Evolutionary conservation across 2,797 vertebrate genomes (phyloP), one percentile per base, ranked within the genome.

Genomic region (Enteromius thamalakanensis): DNA sequence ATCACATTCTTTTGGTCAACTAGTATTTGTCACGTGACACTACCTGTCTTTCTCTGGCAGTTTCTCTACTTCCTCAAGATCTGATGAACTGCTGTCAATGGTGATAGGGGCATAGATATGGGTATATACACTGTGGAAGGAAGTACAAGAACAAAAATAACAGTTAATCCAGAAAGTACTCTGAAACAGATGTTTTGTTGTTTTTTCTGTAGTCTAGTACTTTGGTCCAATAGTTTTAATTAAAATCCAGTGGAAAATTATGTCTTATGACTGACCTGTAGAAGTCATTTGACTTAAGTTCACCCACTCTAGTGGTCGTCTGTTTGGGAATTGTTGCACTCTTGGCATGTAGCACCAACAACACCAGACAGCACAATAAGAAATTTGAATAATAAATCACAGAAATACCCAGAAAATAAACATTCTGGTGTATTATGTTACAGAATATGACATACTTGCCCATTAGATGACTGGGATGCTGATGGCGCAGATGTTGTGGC

Each of bases 381-480:
- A n/a, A n/a, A n/a, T n/a, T n/a, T n/a, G n/a, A n/a, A n/a, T n/a
- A n/a, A n/a, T n/a, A 34, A 19, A 7, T 76, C 32, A 64, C n/a
- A 77, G 3, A 32, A 77, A 45, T 29, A 71, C 23, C n/a, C 42
- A 47, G 42, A 71, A 26, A 45, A 47, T 71, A 6, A 64, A 9
- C n/a, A 29, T 32, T 23, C 4, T 32, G 45, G 40, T 51, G 42
- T 51, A 51, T n/a, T 49, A 47, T 17, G 3, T 64, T 32, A 32
- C 26, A 29, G 60, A 62, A 42, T 58, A 26, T 62, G 17, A 77
- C 75, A 60, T 76, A 77, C 75, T n/a, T 76, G 49, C 32, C 3
- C 49, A 55, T 23, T 23, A n/a, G 29, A 29, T 58, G 75, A 62
- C 75, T 45, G 34, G 34, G 53, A 42, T 71, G 4, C 6, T 68